These are phyloP conservation scores for Zaprionus ornatus DNA, from an alignment of 1,140 invertebrate species.

Conservation along the genomic window DNA sequence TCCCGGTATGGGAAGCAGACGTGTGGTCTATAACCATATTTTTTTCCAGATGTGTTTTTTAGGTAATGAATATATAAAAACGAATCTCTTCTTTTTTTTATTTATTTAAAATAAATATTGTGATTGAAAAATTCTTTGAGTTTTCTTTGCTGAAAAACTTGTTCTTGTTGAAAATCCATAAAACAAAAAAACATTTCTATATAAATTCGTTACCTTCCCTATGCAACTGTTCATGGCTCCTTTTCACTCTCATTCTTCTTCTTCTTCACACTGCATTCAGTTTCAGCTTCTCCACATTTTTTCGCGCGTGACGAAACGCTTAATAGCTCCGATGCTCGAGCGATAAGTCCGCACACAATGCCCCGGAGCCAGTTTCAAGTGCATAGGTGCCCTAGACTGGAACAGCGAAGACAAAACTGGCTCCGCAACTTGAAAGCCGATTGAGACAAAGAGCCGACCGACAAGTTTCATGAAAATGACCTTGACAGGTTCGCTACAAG, in stretches of 20 bases:
- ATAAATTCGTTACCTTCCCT: no score
- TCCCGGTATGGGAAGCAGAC: slow-evolving; percentile 90
- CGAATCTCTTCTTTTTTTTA: neutral
- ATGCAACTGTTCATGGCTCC: neutral
- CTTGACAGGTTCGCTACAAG: slow-evolving; percentile 21
- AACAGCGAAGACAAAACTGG: slow-evolving; percentile 26
- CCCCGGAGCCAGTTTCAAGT: slow-evolving; percentile 34
- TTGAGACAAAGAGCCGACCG: slow-evolving; percentile 23
- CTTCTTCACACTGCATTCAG: slow-evolving; percentile 4
- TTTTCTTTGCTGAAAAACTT: neutral
- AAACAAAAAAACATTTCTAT: neutral
- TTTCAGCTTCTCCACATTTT: slow-evolving; percentile 13
- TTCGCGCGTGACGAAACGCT: slow-evolving; percentile 26
- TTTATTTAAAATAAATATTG: neutral
- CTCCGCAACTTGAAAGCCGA: slow-evolving; percentile 18
- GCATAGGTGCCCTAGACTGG: slow-evolving; percentile 10
- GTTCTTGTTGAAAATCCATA: no score
- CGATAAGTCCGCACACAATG: slow-evolving; percentile 20
- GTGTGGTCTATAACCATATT: no score
- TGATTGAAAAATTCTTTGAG: neutral
- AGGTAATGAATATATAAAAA: neutral
- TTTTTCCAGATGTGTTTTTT: no score
- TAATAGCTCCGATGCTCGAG: slow-evolving; percentile 9
- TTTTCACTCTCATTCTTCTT: neutral
- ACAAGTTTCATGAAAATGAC: slow-evolving; percentile 43